Percentiles rank a stretch among this genome's conserved stretches.
phyloP scores from a whole-genome alignment of 1,140 invertebrate genomes.

The Brachionus koreanus region DNA sequence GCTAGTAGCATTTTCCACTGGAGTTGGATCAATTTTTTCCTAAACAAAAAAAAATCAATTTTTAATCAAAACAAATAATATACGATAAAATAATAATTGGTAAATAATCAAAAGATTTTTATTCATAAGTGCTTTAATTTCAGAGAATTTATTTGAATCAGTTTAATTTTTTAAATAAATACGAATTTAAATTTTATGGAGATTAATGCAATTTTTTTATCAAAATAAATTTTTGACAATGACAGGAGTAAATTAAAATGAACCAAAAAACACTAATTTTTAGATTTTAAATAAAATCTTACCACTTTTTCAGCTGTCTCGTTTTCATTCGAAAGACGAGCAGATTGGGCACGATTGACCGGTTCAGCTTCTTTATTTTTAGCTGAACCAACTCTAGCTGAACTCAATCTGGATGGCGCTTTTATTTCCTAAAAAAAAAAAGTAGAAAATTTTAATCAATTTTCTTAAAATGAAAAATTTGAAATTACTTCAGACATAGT shows the following conservation, averaged over 20 bases:
- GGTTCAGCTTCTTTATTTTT: background rate
- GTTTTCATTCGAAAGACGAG: background rate
- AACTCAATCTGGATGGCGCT: background rate
- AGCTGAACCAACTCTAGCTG: background rate
- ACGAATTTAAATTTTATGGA: no score
- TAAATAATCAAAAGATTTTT: no score
- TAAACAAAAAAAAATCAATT: background rate
- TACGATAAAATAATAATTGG: background rate
- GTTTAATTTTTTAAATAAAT: no score
- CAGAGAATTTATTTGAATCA: no score
- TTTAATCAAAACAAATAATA: background rate
- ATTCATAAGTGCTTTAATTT: no score
- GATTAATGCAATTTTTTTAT: no score
- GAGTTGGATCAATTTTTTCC: background rate
- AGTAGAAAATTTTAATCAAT: background rate
- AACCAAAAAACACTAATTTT: background rate
- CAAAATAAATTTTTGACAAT: no score
- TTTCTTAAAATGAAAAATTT: background rate
- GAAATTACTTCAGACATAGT: background rate
- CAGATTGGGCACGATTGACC: background rate
- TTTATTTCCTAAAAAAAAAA: background rate
- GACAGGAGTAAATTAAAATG: background rate
- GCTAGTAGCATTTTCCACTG: background rate
- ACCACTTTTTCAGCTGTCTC: background rate
- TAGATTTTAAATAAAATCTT: background rate